Base-by-base conservation (phyloP, 1,140 invertebrate species). In the Drosophila bifasciata region DNA sequence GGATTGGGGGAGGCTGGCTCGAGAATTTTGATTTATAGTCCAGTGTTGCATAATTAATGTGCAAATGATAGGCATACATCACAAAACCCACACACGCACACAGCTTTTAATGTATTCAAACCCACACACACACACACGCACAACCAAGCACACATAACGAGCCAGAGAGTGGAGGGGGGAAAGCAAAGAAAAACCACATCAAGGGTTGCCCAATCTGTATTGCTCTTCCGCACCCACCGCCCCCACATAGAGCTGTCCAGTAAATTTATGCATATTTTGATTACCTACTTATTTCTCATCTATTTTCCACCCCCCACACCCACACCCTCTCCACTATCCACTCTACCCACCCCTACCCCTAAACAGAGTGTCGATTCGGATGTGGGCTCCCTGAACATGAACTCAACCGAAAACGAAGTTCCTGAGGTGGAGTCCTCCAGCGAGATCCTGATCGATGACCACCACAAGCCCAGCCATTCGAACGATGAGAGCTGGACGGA, bases 401-500 rank as follows among this genome's bases (percentile, higher is more conserved):
- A 95, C 91, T 95, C 94, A 3, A 94, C 93, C 4, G 94, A 95
- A 79, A 95, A 94, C 11, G 93, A 93, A n/a, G 94, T 94, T 79
- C 93, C 93, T 40, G 94, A 95, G 63, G 92, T 94, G 25, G 94
- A 94, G 76, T 93, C 93, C 1, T 94, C 93, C 44, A 94, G 93
- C 78, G 94, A 95, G 75, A 93, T 94, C 3, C 92, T 94, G 39
- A 89, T 94, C 50, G 94, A 94, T 59, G 94, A 95, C 79, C 95
- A 95, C 76, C 95, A 95, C 76, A 95, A 96, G 70, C 95, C 93
- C 39, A 93, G 92, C 21, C 94, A 93, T 86, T 81, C 84, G 55
- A 94, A 94, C 41, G 96, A 97, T 81, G 96, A 97, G 79, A 96
- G 96, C 60, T 98, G 96, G 96, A 97, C 96, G 13, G 97, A 97